phyloP scores from a whole-genome alignment of 1,140 invertebrate genomes.

The Drosophila subobscura region DNA sequence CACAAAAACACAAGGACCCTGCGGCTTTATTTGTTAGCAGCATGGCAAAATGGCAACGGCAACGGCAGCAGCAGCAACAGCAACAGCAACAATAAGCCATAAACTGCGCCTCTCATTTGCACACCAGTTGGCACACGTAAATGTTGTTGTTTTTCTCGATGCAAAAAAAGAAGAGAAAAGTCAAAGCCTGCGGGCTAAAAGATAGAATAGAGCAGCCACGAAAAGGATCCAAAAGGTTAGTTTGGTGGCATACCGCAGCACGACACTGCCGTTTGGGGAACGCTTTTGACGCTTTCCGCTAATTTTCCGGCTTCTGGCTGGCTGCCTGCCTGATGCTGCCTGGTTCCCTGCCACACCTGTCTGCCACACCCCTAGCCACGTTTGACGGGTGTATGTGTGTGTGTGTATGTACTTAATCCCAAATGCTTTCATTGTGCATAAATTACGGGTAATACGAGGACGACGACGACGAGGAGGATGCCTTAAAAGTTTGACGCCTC shows the following conservation, averaged over 20 bases:
- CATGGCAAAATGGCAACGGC: conserved; percentile 34
- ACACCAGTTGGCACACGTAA: conserved; percentile 56
- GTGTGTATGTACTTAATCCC: conserved; percentile 59
- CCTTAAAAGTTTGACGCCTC: conserved; percentile 61
- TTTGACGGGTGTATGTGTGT: conserved; percentile 32
- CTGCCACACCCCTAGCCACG: conserved; percentile 47
- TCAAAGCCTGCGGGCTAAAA: conserved; percentile 18
- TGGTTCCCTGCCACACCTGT: conserved; percentile 72
- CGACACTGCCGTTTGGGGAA: conserved; percentile 78
- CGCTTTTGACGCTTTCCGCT: conserved; percentile 81
- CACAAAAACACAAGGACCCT: conserved; percentile 63
- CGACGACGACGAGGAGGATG: neutral
- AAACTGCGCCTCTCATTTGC: conserved; percentile 72
- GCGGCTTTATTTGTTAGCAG: conserved; percentile 66
- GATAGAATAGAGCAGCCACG: neutral
- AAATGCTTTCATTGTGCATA: conserved; percentile 79
- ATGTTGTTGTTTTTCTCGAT: conserved; percentile 2
- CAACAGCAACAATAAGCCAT: conserved; percentile 54
- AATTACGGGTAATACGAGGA: conserved; percentile 48
- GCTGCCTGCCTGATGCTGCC: too few relatives aligned
- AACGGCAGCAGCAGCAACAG: conserved; percentile 10
- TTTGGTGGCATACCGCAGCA: conserved; percentile 33
- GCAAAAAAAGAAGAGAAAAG: conserved; percentile 31
- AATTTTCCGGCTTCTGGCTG: conserved; percentile 70
- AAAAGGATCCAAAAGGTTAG: conserved; percentile 23